Conservation (phyloP, 2,888 invertebrate genomes). For the Acanthosepion lycidas region DNA sequence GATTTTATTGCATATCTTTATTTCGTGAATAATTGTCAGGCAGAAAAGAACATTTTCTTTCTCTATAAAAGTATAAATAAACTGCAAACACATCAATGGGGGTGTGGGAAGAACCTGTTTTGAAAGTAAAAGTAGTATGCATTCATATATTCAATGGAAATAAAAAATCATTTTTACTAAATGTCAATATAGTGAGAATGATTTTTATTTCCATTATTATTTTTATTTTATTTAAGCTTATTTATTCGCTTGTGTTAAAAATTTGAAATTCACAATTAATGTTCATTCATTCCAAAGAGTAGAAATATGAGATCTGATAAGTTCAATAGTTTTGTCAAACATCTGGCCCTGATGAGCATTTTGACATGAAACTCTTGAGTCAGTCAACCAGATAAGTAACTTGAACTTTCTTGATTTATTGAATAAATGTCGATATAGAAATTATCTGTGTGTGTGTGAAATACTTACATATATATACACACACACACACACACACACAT, state of each 20-base stretch:
- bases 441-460: not conserved
- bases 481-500: not conserved
- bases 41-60: not conserved
- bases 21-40: not conserved
- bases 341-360: too few relatives aligned
- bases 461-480: not conserved
- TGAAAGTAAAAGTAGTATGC: not conserved
- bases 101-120: not conserved
- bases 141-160: not conserved
- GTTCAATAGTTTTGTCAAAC: too few relatives aligned
- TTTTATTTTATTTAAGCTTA: too few relatives aligned
- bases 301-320: too few relatives aligned
- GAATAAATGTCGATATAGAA: not conserved
- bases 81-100: not conserved
- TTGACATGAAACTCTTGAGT: too few relatives aligned
- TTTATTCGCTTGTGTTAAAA: too few relatives aligned
- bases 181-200: not conserved
- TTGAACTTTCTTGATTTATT: too few relatives aligned
- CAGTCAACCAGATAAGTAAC: too few relatives aligned
- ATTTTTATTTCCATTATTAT: too few relatives aligned
- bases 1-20: conserved; percentile 33
- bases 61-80: not conserved
- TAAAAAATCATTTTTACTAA: not conserved
- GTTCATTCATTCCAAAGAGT: too few relatives aligned
- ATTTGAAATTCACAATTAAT: too few relatives aligned